phyloP scores from a whole-genome alignment of 2,113 vertebrate genomes.

The Oxyura jamaicensis region DNA sequence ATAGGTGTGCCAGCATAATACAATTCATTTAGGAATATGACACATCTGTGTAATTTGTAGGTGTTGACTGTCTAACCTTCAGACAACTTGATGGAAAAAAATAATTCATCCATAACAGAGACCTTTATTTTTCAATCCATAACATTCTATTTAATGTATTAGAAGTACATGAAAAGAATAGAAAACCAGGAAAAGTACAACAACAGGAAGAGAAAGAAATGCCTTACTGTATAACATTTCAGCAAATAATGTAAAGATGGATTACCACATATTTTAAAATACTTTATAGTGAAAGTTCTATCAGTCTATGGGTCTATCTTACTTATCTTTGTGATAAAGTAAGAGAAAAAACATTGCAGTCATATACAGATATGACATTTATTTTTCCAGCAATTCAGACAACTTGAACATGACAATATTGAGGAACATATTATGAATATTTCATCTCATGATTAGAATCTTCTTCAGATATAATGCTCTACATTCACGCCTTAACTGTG shows the following conservation, averaged over 20 bases:
- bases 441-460: constrained; percentile 10
- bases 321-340: constrained; percentile 26
- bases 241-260: constrained; percentile 19
- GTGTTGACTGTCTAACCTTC: constrained; percentile 72
- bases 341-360: constrained; percentile 17
- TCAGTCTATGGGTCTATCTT: background rate
- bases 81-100: constrained; percentile 71
- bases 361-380: background rate
- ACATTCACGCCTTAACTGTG: background rate
- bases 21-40: constrained; percentile 73
- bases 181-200: constrained; percentile 48
- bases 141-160: constrained; percentile 68
- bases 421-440: constrained; percentile 34
- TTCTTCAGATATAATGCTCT: background rate
- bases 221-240: background rate
- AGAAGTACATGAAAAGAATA: constrained; percentile 62
- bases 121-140: constrained; percentile 73
- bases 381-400: background rate
- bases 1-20: constrained; percentile 65
- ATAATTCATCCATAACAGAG: constrained; percentile 65
- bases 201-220: constrained; percentile 18
- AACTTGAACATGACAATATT: background rate
- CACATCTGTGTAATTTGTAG: constrained; percentile 72
- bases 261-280: constrained; percentile 33
- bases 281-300: background rate